A percentile compares a stretch with the other conserved stretches of the same genome.
Conservation (phyloP, 2,797 vertebrate species). For the Myripristis jacobus region DNA sequence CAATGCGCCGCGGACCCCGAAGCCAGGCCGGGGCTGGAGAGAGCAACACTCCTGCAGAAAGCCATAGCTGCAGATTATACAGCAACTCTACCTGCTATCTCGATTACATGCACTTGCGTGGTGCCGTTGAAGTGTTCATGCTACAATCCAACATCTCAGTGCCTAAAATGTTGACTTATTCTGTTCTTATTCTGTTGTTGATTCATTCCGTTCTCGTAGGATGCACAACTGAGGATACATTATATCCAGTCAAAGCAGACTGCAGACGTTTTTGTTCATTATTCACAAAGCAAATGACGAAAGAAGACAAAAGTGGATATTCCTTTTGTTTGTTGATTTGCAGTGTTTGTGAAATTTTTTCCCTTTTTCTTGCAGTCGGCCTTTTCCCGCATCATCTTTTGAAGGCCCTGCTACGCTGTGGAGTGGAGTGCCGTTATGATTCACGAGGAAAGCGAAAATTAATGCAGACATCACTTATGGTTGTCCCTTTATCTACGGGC, state of each 20-base stretch:
- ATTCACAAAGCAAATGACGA: background rate
- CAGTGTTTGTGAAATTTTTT: too few relatives aligned
- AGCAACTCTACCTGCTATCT: background rate
- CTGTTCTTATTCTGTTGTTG: too few relatives aligned
- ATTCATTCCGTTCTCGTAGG: too few relatives aligned
- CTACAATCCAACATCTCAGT: background rate
- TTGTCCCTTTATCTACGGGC: background rate
- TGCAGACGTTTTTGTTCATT: background rate
- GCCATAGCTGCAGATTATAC: background rate
- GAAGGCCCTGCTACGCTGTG: too few relatives aligned
- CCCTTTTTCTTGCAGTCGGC: too few relatives aligned
- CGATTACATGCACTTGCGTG: background rate
- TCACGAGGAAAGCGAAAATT: background rate
- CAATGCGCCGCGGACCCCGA: conserved; percentile 13
- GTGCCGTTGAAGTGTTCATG: background rate
- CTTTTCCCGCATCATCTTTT: too few relatives aligned
- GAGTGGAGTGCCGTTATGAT: too few relatives aligned
- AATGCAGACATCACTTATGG: background rate
- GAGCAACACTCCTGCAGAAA: background rate
- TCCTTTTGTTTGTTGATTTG: background rate
- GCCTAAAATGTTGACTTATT: background rate
- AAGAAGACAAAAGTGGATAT: background rate
- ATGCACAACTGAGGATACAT: background rate
- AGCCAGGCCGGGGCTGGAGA: conserved; percentile 10
- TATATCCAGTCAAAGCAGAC: background rate